phyloP scores from a whole-genome alignment of 2,797 vertebrate genomes.

The Helicolenus hilgendorfi region DNA sequence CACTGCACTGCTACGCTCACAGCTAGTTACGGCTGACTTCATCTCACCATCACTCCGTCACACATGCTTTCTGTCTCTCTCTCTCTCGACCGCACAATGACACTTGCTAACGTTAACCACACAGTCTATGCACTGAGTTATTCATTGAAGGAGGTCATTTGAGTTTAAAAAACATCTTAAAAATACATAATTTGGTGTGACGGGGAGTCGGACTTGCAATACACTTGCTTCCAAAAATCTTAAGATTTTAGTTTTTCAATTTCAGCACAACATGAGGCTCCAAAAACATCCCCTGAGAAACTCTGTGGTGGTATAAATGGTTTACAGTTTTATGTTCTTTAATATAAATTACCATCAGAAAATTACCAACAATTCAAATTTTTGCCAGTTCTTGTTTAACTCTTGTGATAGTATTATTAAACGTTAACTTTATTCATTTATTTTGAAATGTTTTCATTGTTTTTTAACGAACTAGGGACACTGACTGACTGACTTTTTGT shows the following conservation, averaged over 20 bases:
- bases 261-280: neutral
- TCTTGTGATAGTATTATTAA: neutral
- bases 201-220: too few relatives aligned
- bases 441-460: neutral
- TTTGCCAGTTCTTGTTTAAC: neutral
- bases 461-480: neutral
- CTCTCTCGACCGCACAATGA: too few relatives aligned
- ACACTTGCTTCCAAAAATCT: neutral
- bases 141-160: too few relatives aligned
- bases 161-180: too few relatives aligned
- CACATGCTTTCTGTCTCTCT: too few relatives aligned
- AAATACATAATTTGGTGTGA: too few relatives aligned
- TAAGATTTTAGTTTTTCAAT: neutral
- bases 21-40: too few relatives aligned
- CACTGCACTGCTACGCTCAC: too few relatives aligned
- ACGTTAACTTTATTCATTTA: neutral
- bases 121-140: too few relatives aligned
- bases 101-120: rapidly evolving
- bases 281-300: neutral
- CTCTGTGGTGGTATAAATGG: neutral
- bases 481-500: neutral
- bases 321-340: neutral
- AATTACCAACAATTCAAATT: neutral
- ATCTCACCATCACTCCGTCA: too few relatives aligned
- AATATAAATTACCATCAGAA: neutral